Conservation (phyloP, 2,888 invertebrate genomes). For the Pherbina coryleti region DNA sequence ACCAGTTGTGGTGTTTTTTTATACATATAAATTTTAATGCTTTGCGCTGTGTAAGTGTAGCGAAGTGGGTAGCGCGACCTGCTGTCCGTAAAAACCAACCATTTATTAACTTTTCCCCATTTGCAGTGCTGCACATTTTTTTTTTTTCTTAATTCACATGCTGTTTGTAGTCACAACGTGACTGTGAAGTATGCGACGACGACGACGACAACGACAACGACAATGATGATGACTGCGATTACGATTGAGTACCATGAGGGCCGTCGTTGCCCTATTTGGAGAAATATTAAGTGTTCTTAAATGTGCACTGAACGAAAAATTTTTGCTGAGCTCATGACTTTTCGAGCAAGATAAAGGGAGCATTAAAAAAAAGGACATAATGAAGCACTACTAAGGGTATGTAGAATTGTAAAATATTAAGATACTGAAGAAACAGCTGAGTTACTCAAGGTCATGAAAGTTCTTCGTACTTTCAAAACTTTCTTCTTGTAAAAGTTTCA, state of each 20-base stretch:
- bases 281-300: constrained; percentile 16
- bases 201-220: background rate
- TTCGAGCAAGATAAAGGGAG: no score
- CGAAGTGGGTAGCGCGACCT: background rate
- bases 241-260: background rate
- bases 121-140: background rate
- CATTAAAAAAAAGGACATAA: no score
- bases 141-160: background rate
- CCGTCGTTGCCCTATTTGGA: background rate
- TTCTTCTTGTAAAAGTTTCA: no score
- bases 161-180: background rate
- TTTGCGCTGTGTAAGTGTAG: background rate
- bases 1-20: background rate
- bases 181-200: background rate
- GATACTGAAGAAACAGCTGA: no score
- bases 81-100: constrained; percentile 24
- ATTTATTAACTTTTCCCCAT: constrained; percentile 32
- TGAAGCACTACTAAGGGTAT: no score
- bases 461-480: no score
- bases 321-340: background rate
- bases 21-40: background rate
- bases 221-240: constrained; percentile 21
- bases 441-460: no score
- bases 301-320: constrained; percentile 1
- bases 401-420: no score